phyloP scores from a whole-genome alignment of 2,113 vertebrate genomes.

The Empidonax traillii region DNA sequence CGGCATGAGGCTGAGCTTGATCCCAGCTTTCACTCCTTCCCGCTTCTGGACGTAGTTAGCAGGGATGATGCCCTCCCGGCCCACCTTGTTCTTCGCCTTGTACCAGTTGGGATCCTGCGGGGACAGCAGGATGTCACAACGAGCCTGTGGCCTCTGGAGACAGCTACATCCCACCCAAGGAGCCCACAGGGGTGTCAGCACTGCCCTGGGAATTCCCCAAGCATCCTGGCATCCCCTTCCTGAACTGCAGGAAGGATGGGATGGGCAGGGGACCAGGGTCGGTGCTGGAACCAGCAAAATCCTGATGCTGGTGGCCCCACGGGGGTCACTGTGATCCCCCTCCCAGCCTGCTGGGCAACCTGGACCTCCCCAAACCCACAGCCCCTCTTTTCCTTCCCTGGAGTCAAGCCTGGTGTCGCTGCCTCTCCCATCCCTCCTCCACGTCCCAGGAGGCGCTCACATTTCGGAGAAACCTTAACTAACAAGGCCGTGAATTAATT shows the following conservation, averaged over 20 bases:
- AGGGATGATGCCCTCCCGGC: conserved; percentile 92
- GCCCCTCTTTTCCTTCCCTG: fast-evolving
- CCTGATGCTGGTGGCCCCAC: fast-evolving
- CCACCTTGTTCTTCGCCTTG: conserved; percentile 92
- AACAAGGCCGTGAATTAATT: conserved; percentile 37
- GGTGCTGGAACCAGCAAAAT: background rate
- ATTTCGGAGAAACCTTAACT: conserved; percentile 33
- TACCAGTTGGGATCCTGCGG: conserved; percentile 96
- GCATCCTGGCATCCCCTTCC: fast-evolving
- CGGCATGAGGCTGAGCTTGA: conserved; percentile 98
- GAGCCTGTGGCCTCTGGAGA: fast-evolving
- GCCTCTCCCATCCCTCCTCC: background rate
- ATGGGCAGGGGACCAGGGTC: fast-evolving
- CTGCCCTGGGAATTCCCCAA: background rate
- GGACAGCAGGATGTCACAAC: fast-evolving
- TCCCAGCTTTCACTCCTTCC: conserved; percentile 89
- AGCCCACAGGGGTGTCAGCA: fast-evolving
- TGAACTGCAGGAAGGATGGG: background rate
- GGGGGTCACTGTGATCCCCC: fast-evolving
- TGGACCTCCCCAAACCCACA: fast-evolving
- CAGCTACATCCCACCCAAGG: fast-evolving
- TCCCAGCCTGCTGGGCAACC: fast-evolving
- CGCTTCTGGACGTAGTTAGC: conserved; percentile 96
- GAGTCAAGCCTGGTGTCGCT: fast-evolving
- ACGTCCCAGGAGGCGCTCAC: background rate